Conservation (phyloP, 1,140 invertebrate species). For the Euwallacea similis region DNA sequence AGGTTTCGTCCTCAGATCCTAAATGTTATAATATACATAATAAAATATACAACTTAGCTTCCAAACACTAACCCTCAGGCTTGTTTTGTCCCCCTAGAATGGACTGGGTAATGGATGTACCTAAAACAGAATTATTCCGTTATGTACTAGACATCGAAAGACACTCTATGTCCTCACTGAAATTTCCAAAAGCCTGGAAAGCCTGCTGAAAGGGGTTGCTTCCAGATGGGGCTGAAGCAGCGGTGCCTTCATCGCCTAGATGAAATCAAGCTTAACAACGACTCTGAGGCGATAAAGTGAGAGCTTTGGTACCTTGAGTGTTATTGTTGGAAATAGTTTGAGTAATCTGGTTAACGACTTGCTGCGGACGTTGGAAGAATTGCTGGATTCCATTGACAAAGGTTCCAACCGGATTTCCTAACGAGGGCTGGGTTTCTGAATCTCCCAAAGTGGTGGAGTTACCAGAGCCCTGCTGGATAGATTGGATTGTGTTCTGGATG, state of each 20-base stretch:
- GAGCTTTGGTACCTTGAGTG: conserved; percentile 19
- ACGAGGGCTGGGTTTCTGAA: conserved; percentile 1
- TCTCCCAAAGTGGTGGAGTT: conserved; percentile 33
- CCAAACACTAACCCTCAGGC: conserved; percentile 16
- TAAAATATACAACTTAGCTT: background rate
- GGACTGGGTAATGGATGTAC: background rate
- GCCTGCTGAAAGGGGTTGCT: conserved; percentile 30
- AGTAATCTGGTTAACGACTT: background rate
- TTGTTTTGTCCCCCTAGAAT: conserved; percentile 23
- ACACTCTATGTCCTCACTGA: background rate
- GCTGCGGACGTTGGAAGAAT: conserved; percentile 16
- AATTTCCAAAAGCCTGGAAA: conserved; percentile 22
- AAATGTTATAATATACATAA: background rate
- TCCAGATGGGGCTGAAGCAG: background rate
- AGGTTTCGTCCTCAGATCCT: conserved; percentile 22
- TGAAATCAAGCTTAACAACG: background rate
- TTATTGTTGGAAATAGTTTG: conserved; percentile 9
- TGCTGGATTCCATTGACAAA: conserved; percentile 27
- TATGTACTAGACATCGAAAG: background rate
- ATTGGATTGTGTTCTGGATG: conserved; percentile 26
- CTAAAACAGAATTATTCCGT: background rate
- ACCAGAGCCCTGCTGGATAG: conserved; percentile 11
- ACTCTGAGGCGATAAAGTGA: background rate
- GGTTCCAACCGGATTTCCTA: conserved; percentile 9
- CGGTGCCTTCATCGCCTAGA: conserved; percentile 4